Evolutionary conservation across 2,888 invertebrate genomes (phyloP).

Genomic region (Drosophila mimetica): DNA sequence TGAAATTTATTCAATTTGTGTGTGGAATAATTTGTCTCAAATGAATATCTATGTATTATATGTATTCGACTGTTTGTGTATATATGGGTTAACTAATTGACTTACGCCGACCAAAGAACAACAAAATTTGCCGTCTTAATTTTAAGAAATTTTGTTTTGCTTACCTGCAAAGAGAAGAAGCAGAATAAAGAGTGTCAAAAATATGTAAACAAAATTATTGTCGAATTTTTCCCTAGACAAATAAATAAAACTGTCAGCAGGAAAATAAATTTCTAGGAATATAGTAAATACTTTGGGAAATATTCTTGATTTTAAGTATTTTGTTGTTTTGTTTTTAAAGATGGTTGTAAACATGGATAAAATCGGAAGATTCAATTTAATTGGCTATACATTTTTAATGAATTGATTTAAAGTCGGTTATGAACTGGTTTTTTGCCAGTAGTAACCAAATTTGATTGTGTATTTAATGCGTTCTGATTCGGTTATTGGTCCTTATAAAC

Average conservation of each 20-base stretch:
- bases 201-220: constrained; percentile 46
- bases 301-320: neutral
- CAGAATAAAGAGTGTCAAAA: constrained; percentile 49
- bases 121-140: constrained; percentile 20
- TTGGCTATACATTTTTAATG: neutral
- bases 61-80: neutral
- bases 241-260: constrained; percentile 60
- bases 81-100: constrained; percentile 56
- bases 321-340: neutral
- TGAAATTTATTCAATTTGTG: constrained; percentile 65
- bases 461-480: neutral
- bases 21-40: constrained; percentile 60
- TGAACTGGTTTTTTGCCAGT: neutral
- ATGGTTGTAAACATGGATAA: no score
- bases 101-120: constrained; percentile 57
- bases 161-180: constrained; percentile 71
- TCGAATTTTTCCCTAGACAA: constrained; percentile 45
- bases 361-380: neutral
- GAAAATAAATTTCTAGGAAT: constrained; percentile 25
- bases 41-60: neutral
- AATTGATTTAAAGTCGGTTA: neutral
- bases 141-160: constrained; percentile 41
- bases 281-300: constrained; percentile 11
- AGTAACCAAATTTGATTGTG: neutral
- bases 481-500: neutral